These are phyloP conservation scores for Tamias sibiricus DNA, from an alignment of 2,113 vertebrate species.

Conservation along the genomic window DNA sequence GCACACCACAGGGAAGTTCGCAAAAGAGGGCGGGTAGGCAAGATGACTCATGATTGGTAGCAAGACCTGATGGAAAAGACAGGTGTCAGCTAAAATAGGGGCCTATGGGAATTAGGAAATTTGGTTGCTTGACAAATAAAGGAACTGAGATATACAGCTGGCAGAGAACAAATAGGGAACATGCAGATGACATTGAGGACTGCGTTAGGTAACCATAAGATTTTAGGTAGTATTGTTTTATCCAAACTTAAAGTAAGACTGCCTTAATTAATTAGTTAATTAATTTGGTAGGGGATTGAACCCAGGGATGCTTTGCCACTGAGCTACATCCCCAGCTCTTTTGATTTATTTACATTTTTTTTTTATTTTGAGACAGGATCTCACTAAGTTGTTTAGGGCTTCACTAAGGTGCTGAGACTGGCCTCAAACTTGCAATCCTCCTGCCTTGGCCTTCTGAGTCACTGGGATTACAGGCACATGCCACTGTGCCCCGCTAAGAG, in stretches of 20 bases:
- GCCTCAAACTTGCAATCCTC: too few relatives aligned
- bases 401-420: too few relatives aligned
- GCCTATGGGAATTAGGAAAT: neutral
- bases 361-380: too few relatives aligned
- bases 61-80: neutral
- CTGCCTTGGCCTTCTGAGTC: too few relatives aligned
- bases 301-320: too few relatives aligned
- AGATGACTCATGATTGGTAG: fast-evolving
- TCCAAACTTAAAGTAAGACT: neutral
- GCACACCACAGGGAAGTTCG: neutral
- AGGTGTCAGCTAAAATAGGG: neutral
- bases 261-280: neutral
- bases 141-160: neutral
- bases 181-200: neutral
- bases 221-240: neutral
- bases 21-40: neutral
- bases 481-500: neutral
- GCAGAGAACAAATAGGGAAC: neutral
- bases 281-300: too few relatives aligned
- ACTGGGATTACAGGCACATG: too few relatives aligned
- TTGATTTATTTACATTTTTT: too few relatives aligned
- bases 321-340: too few relatives aligned
- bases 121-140: neutral
- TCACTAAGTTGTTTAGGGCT: too few relatives aligned
- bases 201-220: neutral